Evolutionary conservation across 2,113 vertebrate species (phyloP), one percentile per base, ranked within the genome.

Genomic region (Strix uralensis): DNA sequence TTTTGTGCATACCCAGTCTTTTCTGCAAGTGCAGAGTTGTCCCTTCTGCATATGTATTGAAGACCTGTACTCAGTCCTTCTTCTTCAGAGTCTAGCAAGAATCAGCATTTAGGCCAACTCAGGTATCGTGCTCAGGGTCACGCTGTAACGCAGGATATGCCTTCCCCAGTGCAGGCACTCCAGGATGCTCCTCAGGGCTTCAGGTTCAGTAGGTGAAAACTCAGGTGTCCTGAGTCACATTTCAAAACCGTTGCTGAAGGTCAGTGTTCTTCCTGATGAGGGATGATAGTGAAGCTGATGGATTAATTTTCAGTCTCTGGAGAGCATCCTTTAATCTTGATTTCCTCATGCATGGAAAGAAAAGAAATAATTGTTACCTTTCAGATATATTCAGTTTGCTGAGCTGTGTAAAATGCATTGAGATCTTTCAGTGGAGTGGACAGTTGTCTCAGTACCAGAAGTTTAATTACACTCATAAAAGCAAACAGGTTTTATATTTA

Each of bases 91-190:
- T 29, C 61, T 71, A 74, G 29, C 11, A 55, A 59, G 38, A 42
- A 32, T 20, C 66, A 59, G 42, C 32, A 38, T 81, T 81, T 58
- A 59, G 81, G 47, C 25, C 32, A 57, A 5, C 15, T 58, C 27
- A 6, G 15, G 13, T 55, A 7, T 27, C 67, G 38, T 61, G 23
- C 18, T 83, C 44, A 27, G 54, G 16, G 52, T 82, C 65, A 38
- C 1, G 4, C 49, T 59, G 0, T 29, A 63, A 69, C 0, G 0
- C 10, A 19, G 20, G 44, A 23, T 55, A 0, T 21, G 9, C 4
- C 3, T 81, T 67, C 52, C n/a, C 29, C 23, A 26, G 4, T 32
- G n/a, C 57, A 75, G 36, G 25, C 23, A 3, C 30, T 58, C n/a
- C 13, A 18, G 30, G 11, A 16, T 72, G 9, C 22, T 71, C 25